Evolutionary conservation across 2,888 invertebrate species (phyloP), one percentile per base, ranked within the genome.

Genomic region (Eilema sororculum): DNA sequence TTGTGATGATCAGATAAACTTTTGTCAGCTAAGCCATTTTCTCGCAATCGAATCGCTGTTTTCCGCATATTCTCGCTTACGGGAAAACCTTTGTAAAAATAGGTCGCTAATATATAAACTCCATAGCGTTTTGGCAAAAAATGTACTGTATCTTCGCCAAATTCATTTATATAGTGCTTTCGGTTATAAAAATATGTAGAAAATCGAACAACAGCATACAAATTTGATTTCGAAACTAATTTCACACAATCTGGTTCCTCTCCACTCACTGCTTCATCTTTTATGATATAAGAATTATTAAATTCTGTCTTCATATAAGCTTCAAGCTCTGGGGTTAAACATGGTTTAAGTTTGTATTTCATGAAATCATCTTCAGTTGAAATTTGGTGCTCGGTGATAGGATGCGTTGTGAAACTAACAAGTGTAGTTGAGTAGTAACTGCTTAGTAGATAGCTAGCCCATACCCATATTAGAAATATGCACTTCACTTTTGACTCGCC

Each of bases 401-500:
- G 84, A 10, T 77, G 77, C 0, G 74, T 69, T 0, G 81, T 86
- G 5, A 85, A 58, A 72, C 87, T 87, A 20, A 83, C 76, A 12
- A 88, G 64, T 41, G 67, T 81, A 0, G 84, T 81, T n/a, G 78
- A 82, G 52, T 84, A 86, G 10, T 78, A 83, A 25, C 69, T 76
- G 70, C 84, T 84, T 0, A 84, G 68, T 5, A 86, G 58, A 60
- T 75, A 85, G 0, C 87, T 82, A 57, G 89, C 91, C 79, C 85
- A 81, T 3, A 90, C 75, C 91, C 91, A 91, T 20, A 80, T 67
- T 12, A 89, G 80, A 2, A 90, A 71, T 0, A 79, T 10, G 10
- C 16, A 62, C 28, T 68, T 73, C 2, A 74, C 52, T 22, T 60
- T 25, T 28, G 66, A 16, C 22, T 60, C 10, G 25, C 52, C 41